Evolutionary conservation across 2,888 invertebrate genomes (phyloP).

Genomic region (Acrocyrtus sp.): DNA sequence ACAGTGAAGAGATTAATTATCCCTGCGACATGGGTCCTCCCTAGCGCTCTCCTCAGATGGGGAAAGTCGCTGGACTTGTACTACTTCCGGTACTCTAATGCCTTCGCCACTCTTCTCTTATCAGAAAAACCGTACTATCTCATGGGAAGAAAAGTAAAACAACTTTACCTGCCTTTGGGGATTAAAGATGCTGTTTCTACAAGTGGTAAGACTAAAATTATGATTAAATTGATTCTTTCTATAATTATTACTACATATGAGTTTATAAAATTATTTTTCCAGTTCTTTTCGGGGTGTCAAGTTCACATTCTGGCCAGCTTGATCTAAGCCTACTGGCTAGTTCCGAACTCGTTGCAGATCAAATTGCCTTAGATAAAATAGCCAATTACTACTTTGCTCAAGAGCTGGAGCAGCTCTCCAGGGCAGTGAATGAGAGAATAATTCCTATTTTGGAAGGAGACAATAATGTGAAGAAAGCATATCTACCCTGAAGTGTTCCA

Average conservation of each 20-base stretch:
- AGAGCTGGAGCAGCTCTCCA: slow-evolving; percentile 45
- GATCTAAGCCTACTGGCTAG: slow-evolving; percentile 50
- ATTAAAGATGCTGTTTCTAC: slow-evolving; percentile 50
- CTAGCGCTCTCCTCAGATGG: slow-evolving; percentile 40
- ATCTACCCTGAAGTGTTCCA: too few species aligned
- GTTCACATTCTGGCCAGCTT: slow-evolving; percentile 49
- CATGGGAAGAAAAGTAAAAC: slow-evolving; percentile 38
- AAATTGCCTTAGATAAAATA: slow-evolving; percentile 42
- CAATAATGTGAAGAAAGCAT: neutral
- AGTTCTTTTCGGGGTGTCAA: slow-evolving; percentile 56
- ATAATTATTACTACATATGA: neutral
- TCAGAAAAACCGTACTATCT: slow-evolving; percentile 42
- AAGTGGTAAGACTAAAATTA: slow-evolving; percentile 52
- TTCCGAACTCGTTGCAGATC: slow-evolving; percentile 42
- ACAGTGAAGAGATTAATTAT: slow-evolving; percentile 52
- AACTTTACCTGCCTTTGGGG: slow-evolving; percentile 50
- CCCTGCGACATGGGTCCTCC: slow-evolving; percentile 50
- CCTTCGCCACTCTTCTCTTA: slow-evolving; percentile 50
- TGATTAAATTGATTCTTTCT: slow-evolving; percentile 1
- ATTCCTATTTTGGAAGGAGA: slow-evolving; percentile 16
- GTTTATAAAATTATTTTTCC: slow-evolving; percentile 3
- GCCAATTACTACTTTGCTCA: slow-evolving; percentile 46
- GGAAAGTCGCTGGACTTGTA: slow-evolving; percentile 48
- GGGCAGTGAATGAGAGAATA: slow-evolving; percentile 8
- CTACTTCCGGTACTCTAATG: slow-evolving; percentile 55